These are phyloP conservation scores for Drosophila gunungcola DNA, from an alignment of 1,140 invertebrate species.

Conservation along the genomic window DNA sequence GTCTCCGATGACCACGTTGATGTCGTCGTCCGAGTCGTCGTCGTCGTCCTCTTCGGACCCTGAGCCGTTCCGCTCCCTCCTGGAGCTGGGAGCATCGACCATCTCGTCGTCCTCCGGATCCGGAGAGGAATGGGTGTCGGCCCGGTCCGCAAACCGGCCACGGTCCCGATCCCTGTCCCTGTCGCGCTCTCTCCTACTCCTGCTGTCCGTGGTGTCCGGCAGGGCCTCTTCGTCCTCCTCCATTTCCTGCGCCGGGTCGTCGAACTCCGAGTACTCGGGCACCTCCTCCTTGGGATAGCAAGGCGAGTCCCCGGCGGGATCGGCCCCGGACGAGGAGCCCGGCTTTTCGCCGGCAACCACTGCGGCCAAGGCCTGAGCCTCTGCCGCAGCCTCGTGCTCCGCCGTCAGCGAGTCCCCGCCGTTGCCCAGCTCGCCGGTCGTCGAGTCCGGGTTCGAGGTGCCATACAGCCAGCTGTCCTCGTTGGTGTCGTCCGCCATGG, in stretches of 20 bases:
- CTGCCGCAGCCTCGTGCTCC: conserved; percentile 78
- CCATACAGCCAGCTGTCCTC: conserved; percentile 92
- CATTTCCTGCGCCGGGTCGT: conserved; percentile 82
- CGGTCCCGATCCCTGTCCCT: conserved; percentile 15
- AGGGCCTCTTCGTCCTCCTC: conserved; percentile 81
- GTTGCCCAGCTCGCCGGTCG: conserved; percentile 65
- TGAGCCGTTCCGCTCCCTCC: conserved; percentile 56
- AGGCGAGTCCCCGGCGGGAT: conserved; percentile 8
- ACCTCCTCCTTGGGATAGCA: conserved; percentile 61
- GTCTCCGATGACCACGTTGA: conserved; percentile 94
- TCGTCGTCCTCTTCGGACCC: conserved; percentile 84
- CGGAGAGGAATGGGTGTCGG: conserved; percentile 3
- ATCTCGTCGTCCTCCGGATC: conserved; percentile 53
- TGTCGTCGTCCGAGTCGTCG: conserved; percentile 92
- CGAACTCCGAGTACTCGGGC: conserved; percentile 68
- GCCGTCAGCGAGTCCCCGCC: conserved; percentile 54
- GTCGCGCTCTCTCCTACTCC: conserved; percentile 9
- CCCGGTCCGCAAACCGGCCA: conserved; percentile 4
- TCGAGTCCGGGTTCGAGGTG: conserved; percentile 86
- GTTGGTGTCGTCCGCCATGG: conserved; percentile 87
- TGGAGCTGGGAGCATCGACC: conserved; percentile 62
- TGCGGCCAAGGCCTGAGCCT: conserved; percentile 83
- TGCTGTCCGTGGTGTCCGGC: conserved; percentile 68
- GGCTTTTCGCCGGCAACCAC: conserved; percentile 62
- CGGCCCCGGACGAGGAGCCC: conserved; percentile 6